A percentile compares a stretch with the other conserved stretches of the same genome.
Conservation (phyloP, 2,113 vertebrate genomes). For the Pedetes capensis region DNA sequence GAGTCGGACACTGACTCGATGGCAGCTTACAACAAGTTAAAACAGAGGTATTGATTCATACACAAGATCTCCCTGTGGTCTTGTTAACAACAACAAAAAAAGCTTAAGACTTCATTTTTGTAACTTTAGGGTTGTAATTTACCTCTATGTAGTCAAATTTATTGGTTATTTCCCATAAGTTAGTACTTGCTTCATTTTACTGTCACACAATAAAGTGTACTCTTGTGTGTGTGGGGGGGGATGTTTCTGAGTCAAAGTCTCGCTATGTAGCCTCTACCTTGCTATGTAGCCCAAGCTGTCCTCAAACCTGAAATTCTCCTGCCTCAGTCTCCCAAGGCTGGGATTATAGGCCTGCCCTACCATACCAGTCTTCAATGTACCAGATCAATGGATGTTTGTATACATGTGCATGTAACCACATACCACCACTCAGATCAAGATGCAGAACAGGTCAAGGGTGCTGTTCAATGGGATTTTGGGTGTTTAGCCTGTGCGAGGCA, state of each 20-base stretch:
- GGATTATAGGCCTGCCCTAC: too few relatives aligned
- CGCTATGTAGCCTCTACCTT: too few relatives aligned
- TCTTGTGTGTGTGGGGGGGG: too few relatives aligned
- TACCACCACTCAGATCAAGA: neutral
- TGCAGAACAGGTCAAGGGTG: too few relatives aligned
- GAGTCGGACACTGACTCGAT: too few relatives aligned
- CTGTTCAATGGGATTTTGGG: too few relatives aligned
- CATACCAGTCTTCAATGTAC: neutral
- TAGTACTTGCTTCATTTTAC: neutral
- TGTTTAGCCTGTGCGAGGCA: too few relatives aligned
- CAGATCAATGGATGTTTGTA: neutral
- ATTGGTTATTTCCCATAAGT: neutral
- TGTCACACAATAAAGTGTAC: neutral
- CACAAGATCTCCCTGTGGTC: neutral
- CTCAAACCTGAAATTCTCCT: too few relatives aligned
- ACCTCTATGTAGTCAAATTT: neutral
- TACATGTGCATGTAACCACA: neutral
- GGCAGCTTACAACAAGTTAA: too few relatives aligned
- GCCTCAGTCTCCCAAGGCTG: too few relatives aligned
- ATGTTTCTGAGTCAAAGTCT: too few relatives aligned
- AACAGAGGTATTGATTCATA: neutral
- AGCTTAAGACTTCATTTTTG: neutral
- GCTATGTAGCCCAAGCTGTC: too few relatives aligned
- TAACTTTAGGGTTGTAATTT: neutral
- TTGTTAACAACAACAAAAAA: neutral